A percentile compares a stretch with the other conserved stretches of the same genome.
Conservation (phyloP, 1,140 invertebrate genomes). For the Achroia grisella region DNA sequence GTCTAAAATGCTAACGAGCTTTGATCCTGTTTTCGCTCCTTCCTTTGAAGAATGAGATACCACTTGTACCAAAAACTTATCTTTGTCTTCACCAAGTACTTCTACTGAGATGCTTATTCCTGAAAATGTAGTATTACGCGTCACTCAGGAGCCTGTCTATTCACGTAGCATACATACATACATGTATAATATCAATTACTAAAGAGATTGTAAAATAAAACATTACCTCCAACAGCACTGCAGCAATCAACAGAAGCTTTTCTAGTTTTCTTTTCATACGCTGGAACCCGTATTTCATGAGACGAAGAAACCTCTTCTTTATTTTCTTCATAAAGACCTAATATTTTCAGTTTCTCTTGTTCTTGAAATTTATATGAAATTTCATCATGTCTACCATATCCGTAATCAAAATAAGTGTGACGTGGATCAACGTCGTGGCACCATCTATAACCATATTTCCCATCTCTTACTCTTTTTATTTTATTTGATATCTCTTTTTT, state of each 20-base stretch:
- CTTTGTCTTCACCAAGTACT: slow-evolving; percentile 50
- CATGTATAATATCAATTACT: too few relatives aligned
- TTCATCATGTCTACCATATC: slow-evolving; percentile 49
- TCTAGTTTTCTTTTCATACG: slow-evolving; percentile 38
- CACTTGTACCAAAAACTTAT: slow-evolving; percentile 70
- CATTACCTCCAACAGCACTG: slow-evolving; percentile 55
- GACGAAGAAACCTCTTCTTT: slow-evolving; percentile 20
- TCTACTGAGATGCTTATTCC: slow-evolving; percentile 60
- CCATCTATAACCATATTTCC: slow-evolving; percentile 58
- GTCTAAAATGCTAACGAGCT: slow-evolving; percentile 73
- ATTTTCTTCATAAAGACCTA: slow-evolving; percentile 39
- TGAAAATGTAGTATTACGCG: slow-evolving; percentile 14
- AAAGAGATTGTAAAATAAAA: too few relatives aligned
- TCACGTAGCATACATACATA: too few relatives aligned
- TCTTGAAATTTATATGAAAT: slow-evolving; percentile 33
- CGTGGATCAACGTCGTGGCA: slow-evolving; percentile 53
- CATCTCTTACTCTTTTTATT: slow-evolving; percentile 42
- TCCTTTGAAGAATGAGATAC: slow-evolving; percentile 70
- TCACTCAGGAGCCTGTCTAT: too few relatives aligned
- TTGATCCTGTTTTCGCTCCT: slow-evolving; percentile 66
- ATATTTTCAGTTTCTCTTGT: slow-evolving; percentile 43
- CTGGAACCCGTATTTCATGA: slow-evolving; percentile 26
- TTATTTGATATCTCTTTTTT: slow-evolving; percentile 23
- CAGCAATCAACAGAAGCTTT: slow-evolving; percentile 58
- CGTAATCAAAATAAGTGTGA: slow-evolving; percentile 58